Percentiles rank a stretch among this genome's conserved stretches.
phyloP scores from a whole-genome alignment of 2,113 vertebrate species.

The Speoplatyrhinus poulsoni region DNA sequence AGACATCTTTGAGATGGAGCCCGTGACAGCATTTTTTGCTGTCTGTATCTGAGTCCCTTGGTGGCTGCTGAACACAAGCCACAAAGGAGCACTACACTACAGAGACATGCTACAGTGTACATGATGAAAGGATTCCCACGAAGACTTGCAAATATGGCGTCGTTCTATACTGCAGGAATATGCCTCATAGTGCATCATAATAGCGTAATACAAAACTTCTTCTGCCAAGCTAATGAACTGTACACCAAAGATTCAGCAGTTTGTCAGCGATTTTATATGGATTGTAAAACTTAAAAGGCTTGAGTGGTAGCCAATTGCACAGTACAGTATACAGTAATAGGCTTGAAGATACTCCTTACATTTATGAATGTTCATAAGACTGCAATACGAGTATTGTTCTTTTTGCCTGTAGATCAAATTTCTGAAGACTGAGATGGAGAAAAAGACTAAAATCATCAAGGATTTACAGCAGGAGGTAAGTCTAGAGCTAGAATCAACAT shows the following conservation, averaged over 20 bases:
- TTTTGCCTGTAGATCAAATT: conserved; percentile 87
- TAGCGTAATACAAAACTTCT: conserved; percentile 10
- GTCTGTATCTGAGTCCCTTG: conserved; percentile 33
- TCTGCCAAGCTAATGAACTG: conserved; percentile 16
- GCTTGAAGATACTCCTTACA: neutral
- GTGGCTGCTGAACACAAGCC: conserved; percentile 33
- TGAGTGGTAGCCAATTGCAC: conserved; percentile 8
- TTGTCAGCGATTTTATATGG: conserved; percentile 3
- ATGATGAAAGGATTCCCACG: conserved; percentile 38
- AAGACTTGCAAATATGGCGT: conserved; percentile 39
- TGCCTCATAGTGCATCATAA: neutral
- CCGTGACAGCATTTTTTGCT: conserved; percentile 32
- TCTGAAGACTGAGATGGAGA: conserved; percentile 97
- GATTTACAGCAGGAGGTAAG: conserved; percentile 97
- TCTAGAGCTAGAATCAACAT: no score
- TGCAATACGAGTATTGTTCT: neutral
- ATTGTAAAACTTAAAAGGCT: conserved; percentile 20
- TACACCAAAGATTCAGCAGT: conserved; percentile 15
- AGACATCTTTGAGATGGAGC: conserved; percentile 10
- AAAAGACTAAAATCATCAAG: conserved; percentile 96
- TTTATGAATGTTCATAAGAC: neutral
- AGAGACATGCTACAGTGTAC: conserved; percentile 23
- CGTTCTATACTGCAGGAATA: conserved; percentile 21
- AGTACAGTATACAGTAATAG: neutral
- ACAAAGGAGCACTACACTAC: conserved; percentile 3